phyloP scores from a whole-genome alignment of 92 coral and sea anemone species.

The Phenganax stokvisi region DNA sequence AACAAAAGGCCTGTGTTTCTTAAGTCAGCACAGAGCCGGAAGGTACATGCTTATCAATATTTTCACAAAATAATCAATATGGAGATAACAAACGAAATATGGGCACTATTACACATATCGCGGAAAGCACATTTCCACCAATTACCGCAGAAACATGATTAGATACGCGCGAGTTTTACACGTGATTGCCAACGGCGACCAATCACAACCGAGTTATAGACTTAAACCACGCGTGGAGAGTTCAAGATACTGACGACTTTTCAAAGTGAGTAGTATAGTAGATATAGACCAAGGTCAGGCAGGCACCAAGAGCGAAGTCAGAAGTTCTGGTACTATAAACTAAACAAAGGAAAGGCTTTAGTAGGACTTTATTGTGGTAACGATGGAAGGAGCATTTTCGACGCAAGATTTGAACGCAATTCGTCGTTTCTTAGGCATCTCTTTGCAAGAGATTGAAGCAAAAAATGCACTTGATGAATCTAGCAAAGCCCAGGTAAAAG shows the following conservation, averaged over 20 bases:
- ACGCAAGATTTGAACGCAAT: conserved; percentile 36
- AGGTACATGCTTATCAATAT: conserved; percentile 6
- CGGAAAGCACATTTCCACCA: background rate
- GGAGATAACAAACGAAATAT: conserved; percentile 2
- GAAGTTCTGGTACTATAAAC: no score
- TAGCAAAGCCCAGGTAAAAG: conserved; percentile 9
- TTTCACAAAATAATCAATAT: conserved; percentile 22
- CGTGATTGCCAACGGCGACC: background rate
- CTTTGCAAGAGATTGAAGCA: conserved; percentile 32
- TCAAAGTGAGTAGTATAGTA: background rate
- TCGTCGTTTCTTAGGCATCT: conserved; percentile 32
- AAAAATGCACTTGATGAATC: background rate
- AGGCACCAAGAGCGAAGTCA: background rate
- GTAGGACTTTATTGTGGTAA: background rate
- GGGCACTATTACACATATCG: background rate
- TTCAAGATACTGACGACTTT: background rate
- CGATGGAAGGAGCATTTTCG: conserved; percentile 20
- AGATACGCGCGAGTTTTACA: background rate
- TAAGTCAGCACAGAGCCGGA: background rate
- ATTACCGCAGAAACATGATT: conserved; percentile 1
- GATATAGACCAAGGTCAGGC: background rate
- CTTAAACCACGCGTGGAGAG: background rate
- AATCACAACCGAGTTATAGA: background rate
- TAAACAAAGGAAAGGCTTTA: no score
- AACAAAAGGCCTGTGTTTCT: background rate